Evolutionary conservation across 2,888 invertebrate genomes (phyloP).

Genomic region (Eurytoma adleriae): DNA sequence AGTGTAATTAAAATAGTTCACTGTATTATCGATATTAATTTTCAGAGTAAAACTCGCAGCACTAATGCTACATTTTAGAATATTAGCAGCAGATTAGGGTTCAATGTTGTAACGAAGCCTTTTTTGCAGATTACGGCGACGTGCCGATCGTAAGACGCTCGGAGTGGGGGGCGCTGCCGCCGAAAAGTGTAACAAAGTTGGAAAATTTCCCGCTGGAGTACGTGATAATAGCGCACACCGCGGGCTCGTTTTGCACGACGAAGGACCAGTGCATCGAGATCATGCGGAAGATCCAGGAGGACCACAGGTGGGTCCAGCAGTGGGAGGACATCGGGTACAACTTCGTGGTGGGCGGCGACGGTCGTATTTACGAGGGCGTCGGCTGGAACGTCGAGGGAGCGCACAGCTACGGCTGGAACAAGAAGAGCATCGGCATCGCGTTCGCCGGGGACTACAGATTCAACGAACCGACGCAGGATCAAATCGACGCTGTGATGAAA

Average conservation of each 20-base stretch:
- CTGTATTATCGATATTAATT: too few species aligned
- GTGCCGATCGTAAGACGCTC: conserved; percentile 6
- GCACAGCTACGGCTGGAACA: conserved; percentile 81
- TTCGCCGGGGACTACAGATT: conserved; percentile 85
- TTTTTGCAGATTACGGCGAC: too few species aligned
- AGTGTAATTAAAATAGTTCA: too few species aligned
- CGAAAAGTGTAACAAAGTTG: background rate
- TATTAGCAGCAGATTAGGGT: too few species aligned
- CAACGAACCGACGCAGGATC: conserved; percentile 64
- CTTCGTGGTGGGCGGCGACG: conserved; percentile 88
- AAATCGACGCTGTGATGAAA: conserved; percentile 75
- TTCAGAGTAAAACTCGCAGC: too few species aligned
- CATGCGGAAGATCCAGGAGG: conserved; percentile 65
- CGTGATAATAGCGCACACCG: conserved; percentile 68
- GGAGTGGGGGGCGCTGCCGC: conserved; percentile 80
- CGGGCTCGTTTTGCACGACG: conserved; percentile 67
- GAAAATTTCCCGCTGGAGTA: conserved; percentile 64
- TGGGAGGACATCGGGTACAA: conserved; percentile 81
- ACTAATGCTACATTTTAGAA: too few species aligned
- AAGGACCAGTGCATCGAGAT: conserved; percentile 62
- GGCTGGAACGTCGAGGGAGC: conserved; percentile 86
- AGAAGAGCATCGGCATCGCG: conserved; percentile 82
- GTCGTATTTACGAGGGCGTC: conserved; percentile 84
- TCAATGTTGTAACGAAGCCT: too few species aligned
- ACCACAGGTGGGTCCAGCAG: conserved; percentile 77